A percentile compares a stretch with the other conserved stretches of the same genome.
phyloP scores from a whole-genome alignment of 2,797 vertebrate genomes.

The Orientallactaga sibirica region DNA sequence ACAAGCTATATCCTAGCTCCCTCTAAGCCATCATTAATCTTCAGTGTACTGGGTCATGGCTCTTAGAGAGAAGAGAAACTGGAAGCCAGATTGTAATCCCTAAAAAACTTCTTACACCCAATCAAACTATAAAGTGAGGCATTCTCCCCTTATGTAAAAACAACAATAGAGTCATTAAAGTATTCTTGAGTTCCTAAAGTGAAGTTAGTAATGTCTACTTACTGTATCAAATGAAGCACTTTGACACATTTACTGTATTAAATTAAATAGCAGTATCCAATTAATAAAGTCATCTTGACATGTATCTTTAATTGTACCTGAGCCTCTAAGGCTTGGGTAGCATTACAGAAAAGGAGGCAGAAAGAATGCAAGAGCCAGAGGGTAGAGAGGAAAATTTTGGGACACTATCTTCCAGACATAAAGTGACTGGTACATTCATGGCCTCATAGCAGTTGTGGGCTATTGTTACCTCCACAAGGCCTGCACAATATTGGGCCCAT shows the following conservation, averaged over 20 bases:
- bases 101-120: conserved; percentile 47
- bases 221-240: background rate
- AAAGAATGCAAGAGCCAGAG: too few species aligned
- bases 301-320: background rate
- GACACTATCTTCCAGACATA: too few species aligned
- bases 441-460: too few species aligned
- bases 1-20: background rate
- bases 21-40: conserved; percentile 32
- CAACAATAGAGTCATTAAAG: background rate
- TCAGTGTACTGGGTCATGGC: background rate
- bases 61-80: conserved; percentile 22
- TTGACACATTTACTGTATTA: too few species aligned
- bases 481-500: too few species aligned
- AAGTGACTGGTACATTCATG: too few species aligned
- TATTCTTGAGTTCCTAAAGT: conserved; percentile 32
- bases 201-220: background rate
- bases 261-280: background rate
- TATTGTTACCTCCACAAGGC: too few species aligned
- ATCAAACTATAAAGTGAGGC: conserved; percentile 24
- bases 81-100: background rate
- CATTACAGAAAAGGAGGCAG: too few species aligned
- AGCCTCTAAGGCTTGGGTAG: too few species aligned
- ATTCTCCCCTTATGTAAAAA: background rate
- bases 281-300: background rate
- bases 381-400: too few species aligned